These are phyloP conservation scores for Drosophila picticornis DNA, from an alignment of 2,888 invertebrate genomes.

Conservation along the genomic window DNA sequence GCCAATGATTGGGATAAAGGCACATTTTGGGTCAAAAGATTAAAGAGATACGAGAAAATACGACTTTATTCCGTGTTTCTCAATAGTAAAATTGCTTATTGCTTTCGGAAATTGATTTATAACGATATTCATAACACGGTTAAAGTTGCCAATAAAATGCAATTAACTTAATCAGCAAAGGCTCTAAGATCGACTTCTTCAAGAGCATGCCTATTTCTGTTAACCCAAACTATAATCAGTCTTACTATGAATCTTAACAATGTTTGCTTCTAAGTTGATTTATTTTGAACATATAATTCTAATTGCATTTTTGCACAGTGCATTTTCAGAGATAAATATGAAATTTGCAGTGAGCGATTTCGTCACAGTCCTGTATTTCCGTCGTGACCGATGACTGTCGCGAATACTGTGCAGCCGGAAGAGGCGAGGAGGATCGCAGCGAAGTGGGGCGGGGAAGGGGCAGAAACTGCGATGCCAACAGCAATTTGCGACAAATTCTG, in stretches of 20 bases:
- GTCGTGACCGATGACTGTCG: constrained; percentile 57
- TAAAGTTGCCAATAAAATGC: background rate
- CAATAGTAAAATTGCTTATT: background rate
- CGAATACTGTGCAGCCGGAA: constrained; percentile 35
- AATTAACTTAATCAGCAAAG: background rate
- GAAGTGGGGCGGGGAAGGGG: background rate
- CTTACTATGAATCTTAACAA: background rate
- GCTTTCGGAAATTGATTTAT: background rate
- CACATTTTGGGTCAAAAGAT: background rate
- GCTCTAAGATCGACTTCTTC: background rate
- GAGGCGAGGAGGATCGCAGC: background rate
- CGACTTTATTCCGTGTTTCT: background rate
- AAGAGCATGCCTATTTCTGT: background rate
- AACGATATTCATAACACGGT: background rate
- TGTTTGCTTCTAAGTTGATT: background rate
- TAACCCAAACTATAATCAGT: background rate
- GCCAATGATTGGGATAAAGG: background rate
- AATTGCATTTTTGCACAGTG: constrained; percentile 2
- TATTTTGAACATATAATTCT: background rate
- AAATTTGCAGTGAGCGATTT: constrained; percentile 37
- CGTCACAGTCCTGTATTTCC: constrained; percentile 62
- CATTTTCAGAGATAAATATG: constrained; percentile 14
- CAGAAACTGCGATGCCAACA: constrained; percentile 17
- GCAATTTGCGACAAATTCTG: constrained; percentile 74
- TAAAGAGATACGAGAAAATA: background rate